phyloP scores from a whole-genome alignment of 2,888 invertebrate genomes.

The Lordiphosa fenestrarum region DNA sequence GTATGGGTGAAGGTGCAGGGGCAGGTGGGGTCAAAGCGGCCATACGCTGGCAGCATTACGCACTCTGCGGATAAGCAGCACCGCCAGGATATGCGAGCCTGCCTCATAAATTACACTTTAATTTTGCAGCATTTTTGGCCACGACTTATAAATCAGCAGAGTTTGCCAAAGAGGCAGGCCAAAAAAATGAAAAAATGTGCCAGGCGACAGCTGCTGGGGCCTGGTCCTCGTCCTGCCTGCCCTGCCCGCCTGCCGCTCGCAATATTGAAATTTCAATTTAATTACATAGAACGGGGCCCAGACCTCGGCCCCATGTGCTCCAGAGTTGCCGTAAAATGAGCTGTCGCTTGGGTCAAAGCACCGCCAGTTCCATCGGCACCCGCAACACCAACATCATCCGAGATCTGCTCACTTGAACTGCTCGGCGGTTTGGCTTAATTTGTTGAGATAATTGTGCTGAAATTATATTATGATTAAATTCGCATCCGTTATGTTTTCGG shows the following conservation, averaged over 20 bases:
- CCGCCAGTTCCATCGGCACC: slow-evolving; percentile 7
- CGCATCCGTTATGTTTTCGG: slow-evolving; percentile 45
- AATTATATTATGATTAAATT: slow-evolving; percentile 72
- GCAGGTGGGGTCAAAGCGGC: slow-evolving; percentile 51
- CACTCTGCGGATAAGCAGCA: slow-evolving; percentile 63
- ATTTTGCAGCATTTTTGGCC: slow-evolving; percentile 78
- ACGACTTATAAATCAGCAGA: slow-evolving; percentile 78
- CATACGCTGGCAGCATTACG: slow-evolving; percentile 55
- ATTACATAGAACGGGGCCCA: slow-evolving; percentile 61
- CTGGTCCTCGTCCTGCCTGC: slow-evolving; percentile 9
- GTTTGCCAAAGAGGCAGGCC: slow-evolving; percentile 27
- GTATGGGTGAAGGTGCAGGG: slow-evolving; percentile 31
- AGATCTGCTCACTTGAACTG: slow-evolving; percentile 35
- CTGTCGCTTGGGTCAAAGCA: slow-evolving; percentile 35
- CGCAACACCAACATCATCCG: slow-evolving; percentile 20
- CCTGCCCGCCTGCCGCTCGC: slow-evolving; percentile 34
- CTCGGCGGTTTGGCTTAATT: slow-evolving; percentile 66
- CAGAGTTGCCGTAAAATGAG: slow-evolving; percentile 40
- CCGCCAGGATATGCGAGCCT: slow-evolving; percentile 40
- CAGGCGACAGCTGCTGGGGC: slow-evolving; percentile 46
- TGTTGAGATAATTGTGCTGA: slow-evolving; percentile 69
- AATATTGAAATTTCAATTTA: slow-evolving; percentile 75
- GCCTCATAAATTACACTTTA: slow-evolving; percentile 78
- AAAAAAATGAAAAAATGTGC: slow-evolving; percentile 38
- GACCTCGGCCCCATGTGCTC: slow-evolving; percentile 30